These are phyloP conservation scores for human DNA, from an alignment of 2,113 vertebrate species.

Conservation along the genomic window GRCh38 chr2:79857001-79857500, in stretches of 20 bases:
- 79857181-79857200: neutral
- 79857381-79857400: neutral
- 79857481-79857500: neutral
- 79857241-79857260: neutral
- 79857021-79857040: fast-evolving
- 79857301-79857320: neutral
- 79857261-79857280: neutral
- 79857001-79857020: neutral
- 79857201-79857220: too few relatives aligned
- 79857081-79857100: fast-evolving
- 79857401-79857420: neutral
- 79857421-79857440: neutral
- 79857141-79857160: neutral
- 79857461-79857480: neutral
- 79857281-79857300: neutral
- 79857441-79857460: neutral
- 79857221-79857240: neutral
- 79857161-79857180: neutral
- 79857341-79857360: neutral
- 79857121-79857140: fast-evolving
- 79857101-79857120: neutral
- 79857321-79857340: neutral
- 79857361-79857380: neutral
- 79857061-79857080: fast-evolving
- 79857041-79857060: fast-evolving